phyloP scores from a whole-genome alignment of 2,797 vertebrate genomes.

The Megaceryle alcyon region DNA sequence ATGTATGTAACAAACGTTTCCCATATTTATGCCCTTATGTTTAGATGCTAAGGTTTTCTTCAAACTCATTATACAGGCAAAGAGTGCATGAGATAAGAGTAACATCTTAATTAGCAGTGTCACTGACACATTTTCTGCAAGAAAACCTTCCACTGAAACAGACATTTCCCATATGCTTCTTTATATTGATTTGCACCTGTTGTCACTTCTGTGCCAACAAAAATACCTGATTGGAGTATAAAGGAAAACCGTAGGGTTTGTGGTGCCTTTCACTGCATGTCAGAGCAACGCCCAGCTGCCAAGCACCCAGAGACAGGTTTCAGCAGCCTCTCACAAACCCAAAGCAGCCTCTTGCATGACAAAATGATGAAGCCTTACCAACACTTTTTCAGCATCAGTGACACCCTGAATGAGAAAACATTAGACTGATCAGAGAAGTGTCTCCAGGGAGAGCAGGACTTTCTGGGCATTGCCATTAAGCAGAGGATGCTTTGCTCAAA shows the following conservation, averaged over 20 bases:
- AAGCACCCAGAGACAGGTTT: neutral
- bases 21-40: neutral
- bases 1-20: neutral
- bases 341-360: neutral
- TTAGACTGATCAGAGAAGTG: neutral
- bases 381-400: neutral
- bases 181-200: conserved; percentile 50
- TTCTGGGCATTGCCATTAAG: neutral
- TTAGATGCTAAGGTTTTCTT: neutral
- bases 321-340: neutral
- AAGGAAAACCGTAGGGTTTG: neutral
- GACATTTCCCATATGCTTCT: conserved; percentile 41
- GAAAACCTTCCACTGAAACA: conserved; percentile 29
- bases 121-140: conserved; percentile 27
- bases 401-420: neutral
- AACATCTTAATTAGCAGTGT: conserved; percentile 39
- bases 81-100: neutral
- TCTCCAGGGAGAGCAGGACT: neutral
- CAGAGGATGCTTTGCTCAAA: neutral
- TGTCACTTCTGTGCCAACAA: conserved; percentile 40
- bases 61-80: neutral
- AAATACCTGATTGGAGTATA: conserved; percentile 4
- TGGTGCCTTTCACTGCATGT: neutral
- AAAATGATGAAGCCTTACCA: neutral
- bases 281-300: neutral